Base-by-base conservation (phyloP, 2,113 vertebrate genomes). In the Emydura subglobosa region DNA sequence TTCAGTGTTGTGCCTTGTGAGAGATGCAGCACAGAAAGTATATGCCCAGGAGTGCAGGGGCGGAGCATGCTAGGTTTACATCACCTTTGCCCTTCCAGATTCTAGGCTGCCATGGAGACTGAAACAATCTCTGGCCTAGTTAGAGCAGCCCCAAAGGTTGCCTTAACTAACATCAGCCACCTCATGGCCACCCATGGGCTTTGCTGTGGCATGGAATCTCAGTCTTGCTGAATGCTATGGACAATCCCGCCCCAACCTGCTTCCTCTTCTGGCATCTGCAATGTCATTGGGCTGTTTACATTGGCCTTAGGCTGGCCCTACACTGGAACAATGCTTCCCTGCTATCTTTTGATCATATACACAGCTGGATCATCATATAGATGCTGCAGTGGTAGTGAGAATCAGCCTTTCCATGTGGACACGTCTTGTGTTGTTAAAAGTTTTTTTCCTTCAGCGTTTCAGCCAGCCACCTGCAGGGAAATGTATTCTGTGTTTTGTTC, bases 311-410 rank as follows among this genome's bases (percentile, higher is more conserved):
- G 78, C 51, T 57, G 9, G 9, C 91, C 74, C 39, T 27, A 5
- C 14, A 21, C 79, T 51, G 80, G 21, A 57, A 59, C 83, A 59
- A 50, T 78, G 3, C 27, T 84, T 61, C 8, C n/a, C 0, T 7
- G n/a, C 44, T 13, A 61, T 1, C 1, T 19, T 42, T 22, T 59
- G 68, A 11, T n/a, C 59, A 22, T 6, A 0, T 3, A 59, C 44
- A 25, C 65, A 65, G 1, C 1, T 0, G 1, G 13, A 0, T 1
- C 29, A 87, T 57, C 74, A 24, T 0, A 0, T n/a, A n/a, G 50
- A 42, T 54, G 44, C 54, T 86, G 42, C 6, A 51, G 10, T 21
- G 55, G 34, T 13, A 14, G 34, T 47, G 25, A 39, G 68, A 29
- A 59, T 25, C 0, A 1, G 12, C 5, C 19, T 9, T 5, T 55